Conservation (phyloP, 2,797 vertebrate species). For the Picus viridis region DNA sequence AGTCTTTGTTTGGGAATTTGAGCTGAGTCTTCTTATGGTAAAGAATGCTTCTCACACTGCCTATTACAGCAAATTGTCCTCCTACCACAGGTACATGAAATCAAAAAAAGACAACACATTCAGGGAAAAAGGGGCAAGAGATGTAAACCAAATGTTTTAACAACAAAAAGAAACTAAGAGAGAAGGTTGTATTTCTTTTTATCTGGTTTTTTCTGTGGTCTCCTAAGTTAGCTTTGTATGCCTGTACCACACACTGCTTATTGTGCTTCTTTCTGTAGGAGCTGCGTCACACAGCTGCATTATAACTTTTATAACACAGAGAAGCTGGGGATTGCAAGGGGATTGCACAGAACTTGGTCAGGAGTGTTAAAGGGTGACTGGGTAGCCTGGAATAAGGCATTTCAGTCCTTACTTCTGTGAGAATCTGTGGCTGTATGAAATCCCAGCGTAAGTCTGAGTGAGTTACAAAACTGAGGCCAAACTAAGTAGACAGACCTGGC, state of each 20-base stretch:
- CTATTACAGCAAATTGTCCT: not conserved
- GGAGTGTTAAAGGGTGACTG: not conserved
- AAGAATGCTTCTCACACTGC: conserved; percentile 9
- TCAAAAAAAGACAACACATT: not conserved
- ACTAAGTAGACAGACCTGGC: not conserved
- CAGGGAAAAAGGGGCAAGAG: not conserved
- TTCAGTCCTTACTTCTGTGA: not conserved
- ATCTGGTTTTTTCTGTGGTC: not conserved
- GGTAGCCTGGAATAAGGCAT: not conserved
- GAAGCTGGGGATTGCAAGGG: not conserved
- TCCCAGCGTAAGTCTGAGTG: not conserved
- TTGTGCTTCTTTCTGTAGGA: not conserved
- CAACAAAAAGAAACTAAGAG: not conserved
- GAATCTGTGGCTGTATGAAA: not conserved
- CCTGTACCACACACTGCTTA: not conserved
- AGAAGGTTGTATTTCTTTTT: not conserved
- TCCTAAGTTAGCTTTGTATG: not conserved
- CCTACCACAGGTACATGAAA: not conserved
- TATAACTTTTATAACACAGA: not conserved
- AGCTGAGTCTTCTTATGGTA: conserved; percentile 4
- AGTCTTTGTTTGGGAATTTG: not conserved
- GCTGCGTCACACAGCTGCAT: not conserved
- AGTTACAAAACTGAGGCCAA: not conserved
- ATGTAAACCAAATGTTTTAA: not conserved
- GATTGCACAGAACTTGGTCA: not conserved